Evolutionary conservation across 1,140 invertebrate genomes (phyloP), one percentile per base, ranked within the genome.

Genomic region (Glomeris maerens): DNA sequence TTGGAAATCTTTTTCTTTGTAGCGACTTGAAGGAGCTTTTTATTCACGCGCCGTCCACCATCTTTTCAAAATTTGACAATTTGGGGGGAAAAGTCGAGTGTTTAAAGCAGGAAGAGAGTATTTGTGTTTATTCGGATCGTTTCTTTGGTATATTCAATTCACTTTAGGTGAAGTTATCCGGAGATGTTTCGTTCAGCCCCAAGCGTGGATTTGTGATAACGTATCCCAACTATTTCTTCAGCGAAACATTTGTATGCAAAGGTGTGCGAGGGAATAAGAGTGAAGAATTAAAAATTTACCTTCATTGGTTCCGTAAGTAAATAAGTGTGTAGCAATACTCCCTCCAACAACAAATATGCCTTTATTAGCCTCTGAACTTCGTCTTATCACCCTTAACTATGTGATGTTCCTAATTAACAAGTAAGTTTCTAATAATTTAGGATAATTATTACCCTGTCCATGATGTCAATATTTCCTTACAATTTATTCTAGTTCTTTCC

Each of bases 261-360:
- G 45, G 45, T 46, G 45, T 46, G 45, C 13, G 26, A 20, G 45
- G 45, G 20, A 46, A 46, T 29, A 46, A 14, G 14, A 46, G 4
- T 29, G 4, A 46, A 20, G 17, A 4, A 3, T 3, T 29, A 25
- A 25, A 4, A 25, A 25, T 46, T 29, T 46, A 27, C 20, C 23
- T 46, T n/a, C 5, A 27, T 5, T 46, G 45, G 45, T 27, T 27
- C 45, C 45, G 45, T 46, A 46, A 46, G 45, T 46, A 46, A 27
- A 29, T 10, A 44, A 20, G 23, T n/a, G 20, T 10, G 20, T 13
- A 36, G 20, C 20, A 36, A 13, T n/a, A n/a, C 13, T 36, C 13
- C 31, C 31, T 36, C 13, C 20, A 36, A 13, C 13, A 13, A 36
- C 20, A 36, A 13, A 36, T 36, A n/a, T 36, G 31, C 20, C 31